phyloP scores from a whole-genome alignment of 2,113 vertebrate genomes.

The Halichoeres trimaculatus region DNA sequence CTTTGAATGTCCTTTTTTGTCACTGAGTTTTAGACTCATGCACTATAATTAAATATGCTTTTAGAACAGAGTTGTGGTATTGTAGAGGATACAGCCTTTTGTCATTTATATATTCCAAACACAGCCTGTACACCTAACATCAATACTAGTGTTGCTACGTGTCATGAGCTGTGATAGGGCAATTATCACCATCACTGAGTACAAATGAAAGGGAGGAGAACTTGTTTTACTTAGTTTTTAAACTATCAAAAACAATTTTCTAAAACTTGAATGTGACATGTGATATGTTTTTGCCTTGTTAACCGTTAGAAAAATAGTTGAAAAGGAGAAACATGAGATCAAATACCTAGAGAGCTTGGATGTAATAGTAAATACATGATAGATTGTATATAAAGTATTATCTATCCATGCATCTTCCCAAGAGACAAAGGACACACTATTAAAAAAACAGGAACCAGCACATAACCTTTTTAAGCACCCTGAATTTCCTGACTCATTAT shows the following conservation, averaged over 20 bases:
- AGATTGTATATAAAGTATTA: neutral
- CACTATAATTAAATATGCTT: conserved; percentile 23
- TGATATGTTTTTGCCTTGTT: neutral
- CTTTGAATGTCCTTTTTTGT: neutral
- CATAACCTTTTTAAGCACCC: neutral
- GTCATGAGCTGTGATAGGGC: conserved; percentile 27
- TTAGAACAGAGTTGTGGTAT: neutral
- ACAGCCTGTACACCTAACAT: neutral
- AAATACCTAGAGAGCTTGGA: neutral
- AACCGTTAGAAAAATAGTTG: neutral
- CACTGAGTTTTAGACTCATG: conserved; percentile 4
- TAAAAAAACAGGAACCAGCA: neutral
- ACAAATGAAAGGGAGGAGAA: conserved; percentile 16
- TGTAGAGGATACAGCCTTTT: neutral
- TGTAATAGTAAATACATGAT: neutral
- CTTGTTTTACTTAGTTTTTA: neutral
- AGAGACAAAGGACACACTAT: neutral
- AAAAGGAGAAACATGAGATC: neutral
- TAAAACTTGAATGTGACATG: neutral
- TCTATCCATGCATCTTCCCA: no score
- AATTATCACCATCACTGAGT: conserved; percentile 5
- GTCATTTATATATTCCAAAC: conserved; percentile 10
- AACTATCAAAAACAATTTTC: conserved; percentile 9
- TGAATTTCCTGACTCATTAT: neutral
- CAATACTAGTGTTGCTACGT: conserved; percentile 1